Base-by-base conservation (phyloP, 2,113 vertebrate genomes). In the Poeciliopsis occidentalis region DNA sequence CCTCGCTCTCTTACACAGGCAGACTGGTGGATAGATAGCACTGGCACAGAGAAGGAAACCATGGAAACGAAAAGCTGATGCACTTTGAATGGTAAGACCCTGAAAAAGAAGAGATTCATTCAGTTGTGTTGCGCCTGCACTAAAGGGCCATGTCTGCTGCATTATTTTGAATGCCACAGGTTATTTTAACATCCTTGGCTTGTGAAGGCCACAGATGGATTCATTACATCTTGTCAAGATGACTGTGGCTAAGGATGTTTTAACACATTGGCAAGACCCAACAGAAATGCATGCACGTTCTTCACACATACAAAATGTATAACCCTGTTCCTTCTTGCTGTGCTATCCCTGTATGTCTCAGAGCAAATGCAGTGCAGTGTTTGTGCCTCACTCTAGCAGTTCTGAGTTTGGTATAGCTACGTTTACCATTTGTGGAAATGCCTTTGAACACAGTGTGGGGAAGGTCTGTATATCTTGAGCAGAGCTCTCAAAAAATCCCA, bases 1-100 rank as follows among this genome's bases (percentile, higher is more conserved):
- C 30, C 67, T 67, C 78, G 74, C 76, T 32, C 66, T 27, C 74
- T 12, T 64, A 19, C 73, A 3, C 86, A 85, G 27, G 41, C 88
- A 85, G 80, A 87, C 78, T 82, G 86, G 86, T 84, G 80, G 88
- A 89, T 84, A 91, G 86, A 87, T 85, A 87, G 87, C 83, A 78
- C 76, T 90, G 90, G 89, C 86, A 88, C 69, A 81, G 85, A 78
- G 74, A 83, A 75, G 87, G 91, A 87, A 91, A 91, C 92, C 92
- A 92, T 92, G 90, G 92, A 89, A 92, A 93, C 90, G 80, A 90
- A 86, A 91, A 92, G 86, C 91, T 88, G 91, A 91, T 89, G 91
- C 91, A 81, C 84, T 89, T 88, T 92, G 91, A 89, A 92, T 93
- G 89, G 91, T 90, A 91, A 91, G 88, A 90, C 85, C 86, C 88